Evolutionary conservation across 1,140 invertebrate genomes (phyloP), one percentile per base, ranked within the genome.

Genomic region (Pseudomyrmex dendroicus): DNA sequence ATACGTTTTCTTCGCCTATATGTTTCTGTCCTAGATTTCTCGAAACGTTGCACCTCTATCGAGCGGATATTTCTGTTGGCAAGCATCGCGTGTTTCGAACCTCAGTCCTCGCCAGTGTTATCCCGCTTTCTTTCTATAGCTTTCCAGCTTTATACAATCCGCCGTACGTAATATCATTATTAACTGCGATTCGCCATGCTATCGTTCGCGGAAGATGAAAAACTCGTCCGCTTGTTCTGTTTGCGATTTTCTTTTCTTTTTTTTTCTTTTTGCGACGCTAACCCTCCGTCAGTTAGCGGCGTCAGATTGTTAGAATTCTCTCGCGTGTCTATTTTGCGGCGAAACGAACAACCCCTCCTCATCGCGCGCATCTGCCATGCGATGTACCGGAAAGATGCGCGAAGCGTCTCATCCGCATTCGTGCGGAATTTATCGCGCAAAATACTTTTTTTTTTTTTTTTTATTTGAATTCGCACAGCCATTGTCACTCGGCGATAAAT

Each of bases 91-190:
- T 67, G 84, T 86, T 87, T 83, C 73, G 50, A 82, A 86, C 63
- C 59, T 10, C 8, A 15, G 10, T 35, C 59, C 67, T 76, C 72
- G 66, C 73, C 56, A 56, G 72, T 62, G 80, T 84, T 88, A 88
- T 90, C 89, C 83, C 67, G 73, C 46, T 83, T 63, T 59, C 82
- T 89, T 90, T 85, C 87, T 48, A 83, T 76, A 82, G 52, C 82
- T 80, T 89, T 87, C 83, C 84, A 54, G 59, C 68, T 87, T 85
- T 89, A 35, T 35, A 35, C 7, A 89, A 89, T 89, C 86, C 85
- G 56, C 44, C 68, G 76, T 46, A 76, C 63, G 73, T 66, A 56
- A 80, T 80, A 72, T 80, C 76, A 59, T 89, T 89, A 89, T 89
- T 87, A 89, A 89, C 83, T 70, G 56, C 76, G 61, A 85, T 86